A percentile compares a stretch with the other conserved stretches of the same genome.
Evolutionary conservation across 2,888 invertebrate species (phyloP).

Genomic region (Macaria liturata): DNA sequence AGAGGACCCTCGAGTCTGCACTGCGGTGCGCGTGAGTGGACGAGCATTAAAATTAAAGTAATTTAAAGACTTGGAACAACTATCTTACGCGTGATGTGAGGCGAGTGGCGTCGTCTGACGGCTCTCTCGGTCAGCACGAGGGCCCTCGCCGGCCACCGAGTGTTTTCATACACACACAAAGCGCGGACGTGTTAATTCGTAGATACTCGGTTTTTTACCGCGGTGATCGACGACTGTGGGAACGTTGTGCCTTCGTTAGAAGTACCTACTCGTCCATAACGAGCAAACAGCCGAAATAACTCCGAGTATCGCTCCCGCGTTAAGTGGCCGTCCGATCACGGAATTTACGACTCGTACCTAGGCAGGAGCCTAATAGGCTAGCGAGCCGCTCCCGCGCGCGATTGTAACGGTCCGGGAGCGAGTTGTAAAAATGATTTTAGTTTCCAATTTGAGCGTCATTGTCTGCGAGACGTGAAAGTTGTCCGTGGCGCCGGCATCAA

Average conservation of each 20-base stretch:
- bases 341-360: slow-evolving; percentile 66
- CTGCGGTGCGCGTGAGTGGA: slow-evolving; percentile 43
- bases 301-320: slow-evolving; percentile 73
- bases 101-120: slow-evolving; percentile 56
- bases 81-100: slow-evolving; percentile 65
- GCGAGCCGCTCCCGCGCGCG: slow-evolving; percentile 59
- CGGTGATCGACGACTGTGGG: slow-evolving; percentile 82
- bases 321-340: slow-evolving; percentile 69
- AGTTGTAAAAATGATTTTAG: slow-evolving; percentile 76
- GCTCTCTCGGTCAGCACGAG: slow-evolving; percentile 77
- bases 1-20: slow-evolving; percentile 53
- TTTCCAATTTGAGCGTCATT: slow-evolving; percentile 78
- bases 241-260: slow-evolving; percentile 79
- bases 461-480: slow-evolving; percentile 79
- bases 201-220: slow-evolving; percentile 79
- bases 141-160: slow-evolving; percentile 73
- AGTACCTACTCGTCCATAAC: slow-evolving; percentile 76
- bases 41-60: slow-evolving; percentile 66
- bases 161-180: slow-evolving; percentile 81
- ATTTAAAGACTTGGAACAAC: slow-evolving; percentile 72
- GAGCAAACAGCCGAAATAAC: slow-evolving; percentile 77
- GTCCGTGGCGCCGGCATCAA: slow-evolving; percentile 79
- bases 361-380: slow-evolving; percentile 50
- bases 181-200: slow-evolving; percentile 82
- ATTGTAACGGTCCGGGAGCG: slow-evolving; percentile 56